Conservation (phyloP, 2,113 vertebrate genomes). For the Etheostoma cragini region DNA sequence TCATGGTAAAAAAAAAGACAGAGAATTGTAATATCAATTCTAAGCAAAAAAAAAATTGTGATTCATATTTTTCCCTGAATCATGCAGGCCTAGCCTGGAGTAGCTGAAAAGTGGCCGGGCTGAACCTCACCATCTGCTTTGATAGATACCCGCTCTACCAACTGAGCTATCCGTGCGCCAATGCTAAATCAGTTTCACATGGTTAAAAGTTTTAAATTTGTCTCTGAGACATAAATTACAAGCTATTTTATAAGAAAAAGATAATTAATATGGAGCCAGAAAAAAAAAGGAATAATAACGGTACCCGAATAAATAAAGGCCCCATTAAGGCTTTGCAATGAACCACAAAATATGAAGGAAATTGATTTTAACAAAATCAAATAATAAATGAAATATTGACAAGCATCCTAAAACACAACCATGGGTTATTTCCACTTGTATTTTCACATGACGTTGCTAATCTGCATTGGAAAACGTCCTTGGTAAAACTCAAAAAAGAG, state of each 20-base stretch:
- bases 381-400: neutral
- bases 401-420: neutral
- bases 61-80: no score
- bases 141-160: slow-evolving; percentile 34
- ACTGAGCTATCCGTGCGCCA: no score
- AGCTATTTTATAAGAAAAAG: neutral
- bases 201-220: neutral
- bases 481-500: slow-evolving; percentile 48
- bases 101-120: slow-evolving; percentile 41
- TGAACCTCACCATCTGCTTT: slow-evolving; percentile 68
- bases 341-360: neutral
- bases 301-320: no score
- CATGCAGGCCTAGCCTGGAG: neutral
- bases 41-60: no score
- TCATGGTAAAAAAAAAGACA: no score
- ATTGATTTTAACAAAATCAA: neutral
- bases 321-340: neutral
- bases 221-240: neutral
- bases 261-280: neutral
- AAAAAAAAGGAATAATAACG: rapidly evolving
- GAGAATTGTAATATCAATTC: no score
- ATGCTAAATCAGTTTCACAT: neutral
- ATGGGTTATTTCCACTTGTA: neutral
- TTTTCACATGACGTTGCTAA: neutral
- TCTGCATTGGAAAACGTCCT: slow-evolving; percentile 60